These are phyloP conservation scores for Rousettus madagascariensis DNA, from an alignment of 2,797 vertebrate genomes.

Conservation along the genomic window DNA sequence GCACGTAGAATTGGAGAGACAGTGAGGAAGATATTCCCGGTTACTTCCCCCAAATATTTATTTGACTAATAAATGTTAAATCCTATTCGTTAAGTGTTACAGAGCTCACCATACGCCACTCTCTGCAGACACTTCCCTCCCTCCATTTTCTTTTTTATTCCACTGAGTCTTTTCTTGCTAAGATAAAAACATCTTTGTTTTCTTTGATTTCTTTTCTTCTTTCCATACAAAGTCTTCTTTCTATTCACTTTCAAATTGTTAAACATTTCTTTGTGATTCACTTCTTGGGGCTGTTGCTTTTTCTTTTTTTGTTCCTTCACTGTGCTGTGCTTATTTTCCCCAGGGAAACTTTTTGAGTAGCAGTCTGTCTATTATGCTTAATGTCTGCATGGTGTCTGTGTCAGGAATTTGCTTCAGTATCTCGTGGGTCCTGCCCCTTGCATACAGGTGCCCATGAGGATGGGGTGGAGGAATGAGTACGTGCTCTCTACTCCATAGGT, in stretches of 20 bases:
- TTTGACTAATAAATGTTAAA: not conserved
- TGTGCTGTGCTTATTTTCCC: not conserved
- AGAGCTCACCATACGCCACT: not conserved
- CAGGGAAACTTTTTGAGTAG: not conserved
- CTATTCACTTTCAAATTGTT: not conserved
- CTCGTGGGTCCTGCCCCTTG: not conserved
- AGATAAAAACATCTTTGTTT: not conserved
- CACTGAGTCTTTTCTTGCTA: not conserved
- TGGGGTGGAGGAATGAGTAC: not conserved
- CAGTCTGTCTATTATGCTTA: not conserved
- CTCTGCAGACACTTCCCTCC: accelerated
- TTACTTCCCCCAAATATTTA: not conserved
- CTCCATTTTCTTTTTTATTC: not conserved
- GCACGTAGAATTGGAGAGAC: too few species aligned
- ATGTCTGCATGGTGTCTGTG: not conserved
- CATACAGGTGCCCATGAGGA: not conserved
- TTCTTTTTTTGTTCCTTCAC: not conserved
- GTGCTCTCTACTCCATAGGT: not conserved
- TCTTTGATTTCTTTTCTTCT: not conserved
- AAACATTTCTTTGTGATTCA: not conserved
- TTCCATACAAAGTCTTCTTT: not conserved
- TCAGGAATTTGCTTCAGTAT: not conserved
- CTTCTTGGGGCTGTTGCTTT: not conserved
- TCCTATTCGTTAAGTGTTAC: not conserved
- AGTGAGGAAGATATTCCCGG: not conserved